Base-by-base conservation (phyloP, 2,888 invertebrate genomes). In the Temnothorax rugatulus region DNA sequence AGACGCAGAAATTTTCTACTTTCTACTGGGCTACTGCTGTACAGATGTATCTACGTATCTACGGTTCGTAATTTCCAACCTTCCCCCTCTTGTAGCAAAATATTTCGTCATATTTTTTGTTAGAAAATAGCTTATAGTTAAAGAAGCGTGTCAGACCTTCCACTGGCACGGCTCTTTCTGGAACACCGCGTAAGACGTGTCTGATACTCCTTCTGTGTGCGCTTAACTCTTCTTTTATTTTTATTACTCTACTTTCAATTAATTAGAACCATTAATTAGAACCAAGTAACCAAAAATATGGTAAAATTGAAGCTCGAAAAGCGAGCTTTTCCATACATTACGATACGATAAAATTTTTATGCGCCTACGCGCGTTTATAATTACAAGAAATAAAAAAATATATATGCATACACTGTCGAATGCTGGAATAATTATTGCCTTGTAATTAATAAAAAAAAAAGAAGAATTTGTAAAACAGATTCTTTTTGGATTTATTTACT, bases 1-100 rank as follows among this genome's bases (percentile, higher is more conserved):
- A 59, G 69, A 59, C 57, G 79, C 69, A 79, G 71, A 71, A 76
- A 79, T 79, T 71, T 79, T 79, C 71, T 79, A 79, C 79, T 79
- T 79, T 79, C 71, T 71, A 79, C 59, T 11, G 13, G 47, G 4
- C 25, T 54, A 21, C 25, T 54, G 34, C n/a, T 52, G 4, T 52
- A 44, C 21, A 66, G 50, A n/a, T 64, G 8, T 76, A 50, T 29
- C 29, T 50, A 25, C 18, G 64, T 76, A 76, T 77, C 66, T 34
- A 57, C 38, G 38, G 4, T 18, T 71, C n/a, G 47, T 71, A 79
- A 50, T 38, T 71, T 79, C n/a, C 59, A 47, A 71, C 13, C 44
- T 54, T 69, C 34, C 38, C 63, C 25, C 11, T 15, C n/a, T 64
- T 41, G 29, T 29, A 13, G 41, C 29, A 44, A 69, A 77, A 69